A percentile compares a stretch with the other conserved stretches of the same genome.
These are phyloP conservation scores for Melanerpes formicivorus DNA, from an alignment of 2,113 vertebrate species.

Conservation along the genomic window DNA sequence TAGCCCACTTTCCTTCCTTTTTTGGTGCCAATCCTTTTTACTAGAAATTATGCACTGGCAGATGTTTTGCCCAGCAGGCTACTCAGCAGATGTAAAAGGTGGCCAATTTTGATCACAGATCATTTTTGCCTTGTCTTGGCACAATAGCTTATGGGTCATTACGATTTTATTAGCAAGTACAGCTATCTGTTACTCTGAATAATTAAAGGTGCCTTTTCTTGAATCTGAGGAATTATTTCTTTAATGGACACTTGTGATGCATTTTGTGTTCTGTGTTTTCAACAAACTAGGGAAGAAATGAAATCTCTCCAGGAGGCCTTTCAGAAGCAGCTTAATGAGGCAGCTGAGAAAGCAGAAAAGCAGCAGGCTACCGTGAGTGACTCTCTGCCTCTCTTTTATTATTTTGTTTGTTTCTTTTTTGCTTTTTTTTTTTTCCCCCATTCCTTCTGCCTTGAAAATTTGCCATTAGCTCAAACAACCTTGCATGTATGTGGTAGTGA, in stretches of 20 bases:
- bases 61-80: slow-evolving; percentile 24
- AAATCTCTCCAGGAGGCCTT: slow-evolving; percentile 94
- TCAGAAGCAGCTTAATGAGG: slow-evolving; percentile 96
- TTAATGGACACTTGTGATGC: slow-evolving; percentile 16
- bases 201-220: slow-evolving; percentile 25
- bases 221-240: neutral
- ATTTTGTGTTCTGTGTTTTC: slow-evolving; percentile 62
- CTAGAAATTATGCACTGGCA: neutral
- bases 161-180: neutral
- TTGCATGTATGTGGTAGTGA: neutral
- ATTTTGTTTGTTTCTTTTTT: neutral
- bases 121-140: neutral
- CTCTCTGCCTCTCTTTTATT: neutral
- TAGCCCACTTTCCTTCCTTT: neutral
- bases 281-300: slow-evolving; percentile 91
- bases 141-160: neutral
- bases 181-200: neutral
- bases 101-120: neutral
- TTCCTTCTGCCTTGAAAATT: neutral
- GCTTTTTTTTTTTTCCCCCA: neutral
- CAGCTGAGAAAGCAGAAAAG: slow-evolving; percentile 91
- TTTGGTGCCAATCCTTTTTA: slow-evolving; percentile 22
- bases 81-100: neutral
- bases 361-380: slow-evolving; percentile 94
- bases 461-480: neutral